phyloP scores from a whole-genome alignment of 2,888 invertebrate genomes.

The Drosophila putrida region DNA sequence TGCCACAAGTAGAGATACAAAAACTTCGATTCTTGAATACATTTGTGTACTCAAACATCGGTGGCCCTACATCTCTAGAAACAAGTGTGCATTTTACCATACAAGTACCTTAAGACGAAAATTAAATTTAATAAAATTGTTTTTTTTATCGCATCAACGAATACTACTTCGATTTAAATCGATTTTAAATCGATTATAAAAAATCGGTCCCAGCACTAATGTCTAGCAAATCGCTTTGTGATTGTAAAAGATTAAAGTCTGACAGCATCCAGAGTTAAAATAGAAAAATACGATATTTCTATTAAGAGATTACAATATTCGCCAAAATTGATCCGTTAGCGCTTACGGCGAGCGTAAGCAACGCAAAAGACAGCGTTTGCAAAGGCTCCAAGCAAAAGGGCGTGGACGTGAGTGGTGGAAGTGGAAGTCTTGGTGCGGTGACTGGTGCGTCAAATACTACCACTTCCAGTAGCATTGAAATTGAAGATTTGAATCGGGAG shows the following conservation, averaged over 20 bases:
- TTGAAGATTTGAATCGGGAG: slow-evolving; percentile 45
- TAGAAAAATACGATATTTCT: slow-evolving; percentile 22
- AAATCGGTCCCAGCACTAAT: too few relatives aligned
- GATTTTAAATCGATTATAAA: too few relatives aligned
- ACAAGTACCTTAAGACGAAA: too few relatives aligned
- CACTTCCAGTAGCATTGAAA: slow-evolving; percentile 35
- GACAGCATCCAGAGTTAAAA: slow-evolving; percentile 27
- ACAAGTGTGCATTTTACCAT: too few relatives aligned
- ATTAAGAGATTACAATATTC: slow-evolving; percentile 33
- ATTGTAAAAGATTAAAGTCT: slow-evolving; percentile 14
- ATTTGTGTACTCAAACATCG: too few relatives aligned
- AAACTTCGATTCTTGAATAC: too few relatives aligned
- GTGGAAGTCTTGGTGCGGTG: slow-evolving; percentile 3
- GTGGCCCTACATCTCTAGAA: too few relatives aligned
- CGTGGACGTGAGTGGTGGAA: slow-evolving; percentile 30
- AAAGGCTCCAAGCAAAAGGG: slow-evolving; percentile 67
- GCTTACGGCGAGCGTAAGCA: slow-evolving; percentile 68
- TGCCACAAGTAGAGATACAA: too few relatives aligned
- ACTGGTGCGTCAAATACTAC: slow-evolving; percentile 10
- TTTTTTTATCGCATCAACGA: too few relatives aligned
- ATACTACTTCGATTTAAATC: too few relatives aligned
- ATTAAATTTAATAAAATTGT: too few relatives aligned
- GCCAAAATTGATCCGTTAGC: slow-evolving; percentile 80
- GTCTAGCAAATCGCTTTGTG: slow-evolving; percentile 14
- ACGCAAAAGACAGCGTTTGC: slow-evolving; percentile 81